These are phyloP conservation scores for Phyto melanocephala DNA, from an alignment of 2,888 invertebrate species.

Conservation along the genomic window DNA sequence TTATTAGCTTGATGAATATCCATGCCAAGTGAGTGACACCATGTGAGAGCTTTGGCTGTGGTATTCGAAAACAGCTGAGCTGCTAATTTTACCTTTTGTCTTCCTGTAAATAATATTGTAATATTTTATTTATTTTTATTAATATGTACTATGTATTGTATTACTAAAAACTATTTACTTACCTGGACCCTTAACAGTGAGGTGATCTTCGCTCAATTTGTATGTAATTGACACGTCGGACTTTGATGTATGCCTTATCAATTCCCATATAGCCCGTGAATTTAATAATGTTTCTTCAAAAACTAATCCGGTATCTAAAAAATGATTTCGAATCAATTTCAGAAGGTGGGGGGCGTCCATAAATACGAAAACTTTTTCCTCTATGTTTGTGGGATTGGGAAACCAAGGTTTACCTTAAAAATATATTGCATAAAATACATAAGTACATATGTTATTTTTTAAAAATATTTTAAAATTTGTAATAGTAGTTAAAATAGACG, in stretches of 20 bases:
- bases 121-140: too few relatives aligned
- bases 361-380: conserved; percentile 18
- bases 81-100: conserved; percentile 45
- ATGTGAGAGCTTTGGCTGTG: conserved; percentile 38
- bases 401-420: neutral
- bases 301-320: conserved; percentile 48
- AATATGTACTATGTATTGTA: neutral
- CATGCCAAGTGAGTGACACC: conserved; percentile 11
- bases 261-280: neutral
- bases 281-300: conserved; percentile 27
- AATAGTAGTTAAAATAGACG: too few relatives aligned
- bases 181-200: conserved; percentile 8
- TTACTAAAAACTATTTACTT: neutral
- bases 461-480: too few relatives aligned
- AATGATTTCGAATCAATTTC: conserved; percentile 27
- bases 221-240: conserved; percentile 1
- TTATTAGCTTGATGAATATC: conserved; percentile 44
- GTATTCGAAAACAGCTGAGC: too few relatives aligned
- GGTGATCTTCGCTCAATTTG: conserved; percentile 33
- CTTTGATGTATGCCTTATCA: neutral
- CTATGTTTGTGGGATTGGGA: neutral
- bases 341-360: conserved; percentile 8
- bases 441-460: too few relatives aligned
- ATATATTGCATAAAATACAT: too few relatives aligned
- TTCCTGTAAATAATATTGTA: neutral